Conservation (phyloP, 1,140 invertebrate genomes). For the Formica exsecta region DNA sequence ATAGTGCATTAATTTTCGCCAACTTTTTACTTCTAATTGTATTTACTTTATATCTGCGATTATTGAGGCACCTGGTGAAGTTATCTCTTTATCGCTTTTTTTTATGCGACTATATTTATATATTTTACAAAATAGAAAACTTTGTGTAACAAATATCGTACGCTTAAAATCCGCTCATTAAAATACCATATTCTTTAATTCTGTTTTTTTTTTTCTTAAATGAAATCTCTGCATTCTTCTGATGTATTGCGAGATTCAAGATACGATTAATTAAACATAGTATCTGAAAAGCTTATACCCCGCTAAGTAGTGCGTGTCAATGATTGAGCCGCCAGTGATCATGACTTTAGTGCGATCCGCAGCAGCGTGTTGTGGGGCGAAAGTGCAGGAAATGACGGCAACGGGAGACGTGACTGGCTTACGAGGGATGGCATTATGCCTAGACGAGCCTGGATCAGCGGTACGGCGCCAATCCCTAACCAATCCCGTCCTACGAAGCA, state of each 20-base stretch:
- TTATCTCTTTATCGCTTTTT: not conserved
- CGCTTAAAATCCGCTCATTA: not conserved
- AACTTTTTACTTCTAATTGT: not conserved
- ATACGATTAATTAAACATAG: constrained; percentile 74
- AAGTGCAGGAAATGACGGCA: constrained; percentile 78
- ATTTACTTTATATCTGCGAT: not conserved
- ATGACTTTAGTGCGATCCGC: constrained; percentile 73
- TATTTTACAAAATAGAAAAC: not conserved
- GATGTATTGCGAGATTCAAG: not conserved
- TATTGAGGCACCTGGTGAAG: not conserved
- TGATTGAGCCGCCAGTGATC: constrained; percentile 63
- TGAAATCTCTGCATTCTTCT: not conserved
- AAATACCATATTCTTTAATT: not conserved
- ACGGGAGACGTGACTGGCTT: constrained; percentile 83
- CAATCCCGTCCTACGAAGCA: constrained; percentile 77
- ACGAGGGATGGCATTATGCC: constrained; percentile 81
- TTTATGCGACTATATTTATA: not conserved
- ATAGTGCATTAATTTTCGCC: not conserved
- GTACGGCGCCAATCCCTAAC: constrained; percentile 83
- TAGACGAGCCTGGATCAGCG: constrained; percentile 83
- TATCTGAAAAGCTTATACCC: constrained; percentile 72
- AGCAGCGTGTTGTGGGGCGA: constrained; percentile 71
- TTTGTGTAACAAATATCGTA: not conserved
- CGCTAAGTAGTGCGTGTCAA: constrained; percentile 64
- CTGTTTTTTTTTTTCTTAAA: not conserved